Conservation (phyloP, 2,888 invertebrate species). For the Pollenia angustigena region DNA sequence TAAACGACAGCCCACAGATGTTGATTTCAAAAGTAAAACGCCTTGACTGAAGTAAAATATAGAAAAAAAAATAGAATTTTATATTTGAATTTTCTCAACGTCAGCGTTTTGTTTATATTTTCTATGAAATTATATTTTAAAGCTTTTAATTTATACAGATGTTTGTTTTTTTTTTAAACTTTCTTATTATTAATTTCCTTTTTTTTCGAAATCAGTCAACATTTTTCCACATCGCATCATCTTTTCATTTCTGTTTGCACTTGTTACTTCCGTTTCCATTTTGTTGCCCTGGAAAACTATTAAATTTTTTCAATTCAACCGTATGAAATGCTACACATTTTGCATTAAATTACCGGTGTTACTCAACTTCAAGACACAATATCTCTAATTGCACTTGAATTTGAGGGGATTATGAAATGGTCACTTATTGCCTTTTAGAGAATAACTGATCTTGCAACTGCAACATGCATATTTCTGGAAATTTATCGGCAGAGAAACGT, state of each 20-base stretch:
- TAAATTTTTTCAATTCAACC: neutral
- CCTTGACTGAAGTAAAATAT: too few species aligned
- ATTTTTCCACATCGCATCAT: slow-evolving; percentile 6
- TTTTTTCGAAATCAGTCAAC: neutral
- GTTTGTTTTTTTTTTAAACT: neutral
- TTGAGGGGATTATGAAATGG: slow-evolving; percentile 40
- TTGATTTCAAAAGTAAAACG: too few species aligned
- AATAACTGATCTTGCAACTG: slow-evolving; percentile 21
- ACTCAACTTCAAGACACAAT: slow-evolving; percentile 8
- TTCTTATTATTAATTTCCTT: slow-evolving; percentile 5
- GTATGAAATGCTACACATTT: slow-evolving; percentile 34
- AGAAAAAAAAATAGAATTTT: too few species aligned
- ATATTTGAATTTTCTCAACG: too few species aligned
- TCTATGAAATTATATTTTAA: too few species aligned
- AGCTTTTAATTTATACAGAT: too few species aligned
- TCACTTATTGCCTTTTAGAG: slow-evolving; percentile 11
- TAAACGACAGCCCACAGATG: too few species aligned
- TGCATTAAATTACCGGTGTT: slow-evolving; percentile 42
- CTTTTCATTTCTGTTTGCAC: slow-evolving; percentile 18
- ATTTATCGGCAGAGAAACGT: slow-evolving; percentile 5
- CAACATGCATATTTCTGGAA: slow-evolving; percentile 3
- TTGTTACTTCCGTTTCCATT: slow-evolving; percentile 66
- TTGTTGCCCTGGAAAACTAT: slow-evolving; percentile 52
- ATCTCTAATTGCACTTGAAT: slow-evolving; percentile 67
- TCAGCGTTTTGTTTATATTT: too few species aligned